phyloP scores from a whole-genome alignment of 2,113 vertebrate genomes.

The Albula glossodonta region DNA sequence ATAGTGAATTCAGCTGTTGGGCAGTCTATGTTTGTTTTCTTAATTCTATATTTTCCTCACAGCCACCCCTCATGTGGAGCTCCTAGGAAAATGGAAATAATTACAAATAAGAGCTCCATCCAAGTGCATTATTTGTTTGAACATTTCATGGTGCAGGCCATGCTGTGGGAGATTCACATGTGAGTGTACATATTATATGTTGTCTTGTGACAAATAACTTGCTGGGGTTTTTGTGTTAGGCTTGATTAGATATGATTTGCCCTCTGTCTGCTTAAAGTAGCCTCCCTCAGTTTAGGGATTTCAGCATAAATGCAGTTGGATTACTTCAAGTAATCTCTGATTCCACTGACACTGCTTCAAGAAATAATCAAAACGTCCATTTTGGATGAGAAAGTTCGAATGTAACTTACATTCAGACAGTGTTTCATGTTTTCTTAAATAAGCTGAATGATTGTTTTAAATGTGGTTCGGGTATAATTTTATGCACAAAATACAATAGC shows the following conservation, averaged over 20 bases:
- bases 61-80: not conserved
- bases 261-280: not conserved
- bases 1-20: not conserved
- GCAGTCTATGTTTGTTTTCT: not conserved
- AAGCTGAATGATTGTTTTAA: not conserved
- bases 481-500: not conserved
- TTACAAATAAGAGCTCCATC: not conserved
- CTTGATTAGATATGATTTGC: not conserved
- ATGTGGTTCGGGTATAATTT: not conserved
- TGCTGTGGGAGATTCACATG: not conserved
- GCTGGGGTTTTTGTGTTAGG: not conserved
- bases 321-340: not conserved
- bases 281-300: not conserved
- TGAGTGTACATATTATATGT: not conserved
- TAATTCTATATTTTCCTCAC: not conserved
- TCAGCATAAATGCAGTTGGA: not conserved
- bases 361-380: not conserved
- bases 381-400: slow-evolving; percentile 58
- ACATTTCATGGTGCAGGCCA: not conserved
- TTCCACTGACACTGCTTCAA: not conserved
- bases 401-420: slow-evolving; percentile 75
- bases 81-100: not conserved
- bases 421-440: slow-evolving; percentile 57
- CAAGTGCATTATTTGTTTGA: slow-evolving; percentile 17
- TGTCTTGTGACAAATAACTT: not conserved